Base-by-base conservation (phyloP, 92 coral and sea anemone genomes). In the Parazoanthus darwini region DNA sequence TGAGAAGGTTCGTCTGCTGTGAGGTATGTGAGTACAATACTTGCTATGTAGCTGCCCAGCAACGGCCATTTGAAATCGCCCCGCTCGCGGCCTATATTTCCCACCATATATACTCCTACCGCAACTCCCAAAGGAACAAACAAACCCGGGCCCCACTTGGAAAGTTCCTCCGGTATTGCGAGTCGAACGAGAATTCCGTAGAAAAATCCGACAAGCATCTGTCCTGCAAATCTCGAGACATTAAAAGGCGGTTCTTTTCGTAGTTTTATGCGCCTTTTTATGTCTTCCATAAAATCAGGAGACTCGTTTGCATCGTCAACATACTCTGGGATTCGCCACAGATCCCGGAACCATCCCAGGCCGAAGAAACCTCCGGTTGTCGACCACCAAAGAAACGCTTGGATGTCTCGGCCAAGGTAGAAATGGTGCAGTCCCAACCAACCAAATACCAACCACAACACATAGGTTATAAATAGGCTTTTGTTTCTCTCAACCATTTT, bases 341-440 rank as follows among this genome's bases (percentile, higher is more conserved):
- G 88, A 88, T 97, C 99, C 58, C 99, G 94, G 85, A 95, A 92
- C 99, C 99, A 97, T 77, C 99, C 99, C 42, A 97, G 63, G 37
- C 99, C 99, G 77, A 94, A 97, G 74, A 97, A 85, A 7, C 99
- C 99, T 6, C 99, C 99, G 65, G 95, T 86, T 0, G 99, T 97
- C 8, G 99, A 97, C 99, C 99, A 97, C 99, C 99, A 97, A 1
- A 97, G 78, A 74, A 97, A 96, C 33, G 99, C 99, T 89, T 97
- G 99, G 59, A 95, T 88, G 88, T 97, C 99, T 48, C 99, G 96
- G 37, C 98, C 98, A 6, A 97, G 91, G 79, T 97, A 97, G 37
- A 95, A 89, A 56, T 97, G 99, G 93, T 97, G 99, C 25, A 97
- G 89, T 16, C 99, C 99, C 16, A 97, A 75, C 99, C 99, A 97